These are phyloP conservation scores for Cryptophagus acutangulus DNA, from an alignment of 2,888 invertebrate species.

Conservation along the genomic window DNA sequence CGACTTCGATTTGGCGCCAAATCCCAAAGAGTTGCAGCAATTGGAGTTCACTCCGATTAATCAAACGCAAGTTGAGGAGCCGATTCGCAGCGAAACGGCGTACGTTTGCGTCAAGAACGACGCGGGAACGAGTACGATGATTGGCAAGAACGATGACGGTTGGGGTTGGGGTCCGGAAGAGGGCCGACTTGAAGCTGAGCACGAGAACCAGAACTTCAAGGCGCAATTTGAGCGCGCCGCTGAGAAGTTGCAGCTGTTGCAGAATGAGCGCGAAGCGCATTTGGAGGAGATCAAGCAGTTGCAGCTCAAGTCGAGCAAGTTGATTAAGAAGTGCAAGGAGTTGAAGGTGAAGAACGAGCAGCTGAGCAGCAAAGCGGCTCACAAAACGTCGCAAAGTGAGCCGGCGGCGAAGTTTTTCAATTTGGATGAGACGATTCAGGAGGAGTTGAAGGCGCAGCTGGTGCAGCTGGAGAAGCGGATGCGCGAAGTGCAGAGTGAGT, in stretches of 20 bases:
- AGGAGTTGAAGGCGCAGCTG: constrained; percentile 70
- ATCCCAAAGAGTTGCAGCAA: constrained; percentile 13
- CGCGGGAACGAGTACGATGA: no score
- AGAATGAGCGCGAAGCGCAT: constrained; percentile 55
- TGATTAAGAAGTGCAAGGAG: constrained; percentile 79
- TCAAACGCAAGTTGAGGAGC: constrained; percentile 30
- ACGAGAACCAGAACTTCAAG: constrained; percentile 41
- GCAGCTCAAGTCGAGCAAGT: constrained; percentile 69
- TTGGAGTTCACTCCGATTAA: constrained; percentile 20
- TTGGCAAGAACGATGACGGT: constrained; percentile 52
- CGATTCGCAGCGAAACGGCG: constrained; percentile 33
- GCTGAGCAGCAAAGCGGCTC: no score
- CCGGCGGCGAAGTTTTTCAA: constrained; percentile 52
- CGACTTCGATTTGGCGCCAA: constrained; percentile 3
- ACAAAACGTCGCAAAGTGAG: no score
- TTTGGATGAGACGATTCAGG: constrained; percentile 73
- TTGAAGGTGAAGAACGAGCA: constrained; percentile 66
- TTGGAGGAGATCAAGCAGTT: constrained; percentile 59
- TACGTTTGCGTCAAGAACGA: constrained; percentile 41
- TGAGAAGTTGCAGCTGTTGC: constrained; percentile 56
- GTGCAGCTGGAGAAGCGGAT: constrained; percentile 61
- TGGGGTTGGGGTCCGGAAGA: constrained; percentile 60
- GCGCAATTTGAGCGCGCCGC: constrained; percentile 52
- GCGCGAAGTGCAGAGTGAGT: constrained; percentile 55
- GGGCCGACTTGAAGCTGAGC: constrained; percentile 50